Base-by-base conservation (phyloP, 2,113 vertebrate genomes). In the Pyrgilauda ruficollis region DNA sequence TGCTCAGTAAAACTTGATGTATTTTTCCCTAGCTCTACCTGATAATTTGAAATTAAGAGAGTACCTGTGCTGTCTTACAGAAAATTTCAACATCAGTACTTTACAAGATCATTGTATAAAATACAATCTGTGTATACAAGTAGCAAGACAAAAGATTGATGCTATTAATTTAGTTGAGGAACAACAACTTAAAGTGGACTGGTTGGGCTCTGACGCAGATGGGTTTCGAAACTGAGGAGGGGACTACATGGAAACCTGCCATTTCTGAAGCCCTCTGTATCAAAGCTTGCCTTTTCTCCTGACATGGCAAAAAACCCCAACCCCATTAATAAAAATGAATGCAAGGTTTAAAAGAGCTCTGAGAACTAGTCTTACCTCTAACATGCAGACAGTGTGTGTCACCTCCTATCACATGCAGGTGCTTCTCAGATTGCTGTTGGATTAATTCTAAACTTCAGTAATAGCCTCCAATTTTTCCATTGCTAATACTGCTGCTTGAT, bases 1-100 rank as follows among this genome's bases (percentile, higher is more conserved):
- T 47, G 11, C 52, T 81, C 70, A 92, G 33, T 84, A 92, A 79
- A 89, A 84, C 31, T 39, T 56, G 37, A 58, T 28, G 9, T 16
- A 44, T 20, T 77, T 95, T 91, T 20, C 76, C 58, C n/a, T 35
- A 47, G n/a, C 46, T 82, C 67, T 89, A 56, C 37, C 46, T 75
- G 74, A 46, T 83, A 86, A 93, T 89, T 92, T 84, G 84, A 91
- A 96, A 81, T 74, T 84, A 82, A 73, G 87, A 78, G 50, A 69
- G 49, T 70, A 77, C 52, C 27, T 46, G 27, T 82, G 47, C 55
- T 89, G 37, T 64, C 41, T 82, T 56, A 70, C 9, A 77, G 49
- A 87, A 82, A 84, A 31, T 82, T 75, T 88, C 75, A 61, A 44
- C 31, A 64, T 55, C 23, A 50, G 22, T 72, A 78, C 13, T 62